Conservation (phyloP, 2,888 invertebrate species). For the Harpalus rubripes region DNA sequence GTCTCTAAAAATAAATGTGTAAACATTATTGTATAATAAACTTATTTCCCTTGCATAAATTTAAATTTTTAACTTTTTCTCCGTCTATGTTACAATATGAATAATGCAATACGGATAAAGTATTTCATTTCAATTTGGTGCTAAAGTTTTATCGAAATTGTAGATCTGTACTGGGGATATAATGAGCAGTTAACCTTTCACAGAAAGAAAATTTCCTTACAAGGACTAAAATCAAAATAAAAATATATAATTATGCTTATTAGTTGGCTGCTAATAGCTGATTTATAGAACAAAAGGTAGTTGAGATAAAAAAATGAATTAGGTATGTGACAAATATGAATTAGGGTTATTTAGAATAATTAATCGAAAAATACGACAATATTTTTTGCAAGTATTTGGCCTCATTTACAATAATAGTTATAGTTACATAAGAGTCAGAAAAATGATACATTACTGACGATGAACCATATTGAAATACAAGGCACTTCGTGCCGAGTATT, state of each 20-base stretch:
- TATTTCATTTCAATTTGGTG: neutral
- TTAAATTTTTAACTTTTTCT: slow-evolving; percentile 46
- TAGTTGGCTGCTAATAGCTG: neutral
- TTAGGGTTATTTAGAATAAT: neutral
- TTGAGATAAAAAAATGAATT: neutral
- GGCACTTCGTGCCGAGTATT: no score
- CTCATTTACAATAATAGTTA: neutral
- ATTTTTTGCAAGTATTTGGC: neutral
- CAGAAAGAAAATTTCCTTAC: neutral
- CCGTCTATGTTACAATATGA: neutral
- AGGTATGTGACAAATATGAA: neutral
- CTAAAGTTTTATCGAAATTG: neutral
- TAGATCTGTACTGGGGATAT: neutral
- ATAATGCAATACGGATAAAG: neutral
- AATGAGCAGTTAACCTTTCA: neutral
- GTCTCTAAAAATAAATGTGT: neutral
- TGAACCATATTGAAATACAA: no score
- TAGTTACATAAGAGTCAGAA: no score
- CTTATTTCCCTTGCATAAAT: slow-evolving; percentile 4
- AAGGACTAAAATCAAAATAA: neutral
- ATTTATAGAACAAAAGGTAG: neutral
- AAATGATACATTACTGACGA: no score
- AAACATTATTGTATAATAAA: neutral
- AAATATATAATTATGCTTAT: slow-evolving; percentile 1
- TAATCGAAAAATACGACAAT: neutral